phyloP scores from a whole-genome alignment of 2,888 invertebrate species.

The Nematopogon swammerdamellus region DNA sequence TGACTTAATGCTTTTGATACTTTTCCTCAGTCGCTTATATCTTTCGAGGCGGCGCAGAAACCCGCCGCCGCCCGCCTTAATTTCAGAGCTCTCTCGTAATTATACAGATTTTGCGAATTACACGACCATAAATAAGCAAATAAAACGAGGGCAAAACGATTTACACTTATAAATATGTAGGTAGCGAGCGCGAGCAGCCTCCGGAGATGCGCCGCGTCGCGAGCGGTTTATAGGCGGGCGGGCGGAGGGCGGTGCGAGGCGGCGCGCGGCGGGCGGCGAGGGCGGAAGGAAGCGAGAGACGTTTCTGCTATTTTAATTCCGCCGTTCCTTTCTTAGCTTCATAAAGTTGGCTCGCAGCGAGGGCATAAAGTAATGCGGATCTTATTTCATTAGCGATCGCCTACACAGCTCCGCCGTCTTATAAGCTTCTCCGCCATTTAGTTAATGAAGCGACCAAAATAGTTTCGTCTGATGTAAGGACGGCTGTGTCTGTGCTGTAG shows the following conservation, averaged over 20 bases:
- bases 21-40: neutral
- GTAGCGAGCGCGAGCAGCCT: neutral
- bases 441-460: constrained; percentile 16
- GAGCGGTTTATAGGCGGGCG: no score
- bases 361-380: constrained; percentile 20
- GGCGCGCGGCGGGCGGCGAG: neutral
- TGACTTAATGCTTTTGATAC: neutral
- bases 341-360: constrained; percentile 27
- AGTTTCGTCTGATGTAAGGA: neutral
- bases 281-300: constrained; percentile 22
- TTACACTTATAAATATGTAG: neutral
- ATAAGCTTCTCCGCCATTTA: constrained; percentile 35
- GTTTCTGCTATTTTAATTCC: constrained; percentile 56
- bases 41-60: neutral
- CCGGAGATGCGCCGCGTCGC: no score
- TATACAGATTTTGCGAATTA: constrained; percentile 55
- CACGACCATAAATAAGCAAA: constrained; percentile 54
- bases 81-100: constrained; percentile 24
- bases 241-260: neutral
- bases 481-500: neutral
- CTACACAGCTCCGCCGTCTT: constrained; percentile 13
- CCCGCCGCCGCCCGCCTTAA: neutral
- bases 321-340: constrained; percentile 31
- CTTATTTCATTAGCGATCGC: constrained; percentile 53
- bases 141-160: constrained; percentile 20